Base-by-base conservation (phyloP, 2,797 vertebrate species). In the Rhadinocentrus ornatus region DNA sequence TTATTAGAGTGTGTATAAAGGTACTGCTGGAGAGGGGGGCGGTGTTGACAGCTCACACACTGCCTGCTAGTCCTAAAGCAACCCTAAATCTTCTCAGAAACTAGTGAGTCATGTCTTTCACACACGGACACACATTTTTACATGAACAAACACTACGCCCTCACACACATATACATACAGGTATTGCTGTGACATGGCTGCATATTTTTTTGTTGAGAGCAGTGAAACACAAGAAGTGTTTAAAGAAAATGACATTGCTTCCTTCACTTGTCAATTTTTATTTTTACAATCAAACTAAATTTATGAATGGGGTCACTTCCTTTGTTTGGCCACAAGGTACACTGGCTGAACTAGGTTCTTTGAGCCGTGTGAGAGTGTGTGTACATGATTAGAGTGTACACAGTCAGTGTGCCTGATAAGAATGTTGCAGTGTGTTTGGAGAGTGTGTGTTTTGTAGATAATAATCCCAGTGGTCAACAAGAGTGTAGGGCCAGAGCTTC, bases 381-480 rank as follows among this genome's bases (percentile, higher is more conserved):
- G 75, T 74, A 65, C 39, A 7, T 69, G 69, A 82, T 72, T 86
- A 69, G 57, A 41, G 32, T 74, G 77, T 73, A 78, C 79, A 61
- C 64, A 74, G 80, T 83, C 77, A 84, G 73, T 71, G 79, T 64
- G 50, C 83, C 65, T 73, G 89, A 89, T 89, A 87, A 90, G 86
- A 89, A 88, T 91, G 85, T 85, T 83, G 84, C 83, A 66, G 86
- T 87, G 89, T 86, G 84, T 91, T 89, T 90, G 86, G 85, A 81
- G 83, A 90, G 83, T 88, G 87, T 92, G 91, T 87, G 89, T 90
- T 77, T 46, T 71, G 69, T 76, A 90, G 91, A 93, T 91, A 93
- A 93, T 91, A 92, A 91, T 92, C 90, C 89, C 92, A 88, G 88
- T 54, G 86, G 92, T 93, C 89, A 92, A 91, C 88, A 89, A 72